Percentiles rank a stretch among this genome's conserved stretches.
These are phyloP conservation scores for Alloscopus bannaensis DNA, from an alignment of 2,888 invertebrate species.

Conservation along the genomic window DNA sequence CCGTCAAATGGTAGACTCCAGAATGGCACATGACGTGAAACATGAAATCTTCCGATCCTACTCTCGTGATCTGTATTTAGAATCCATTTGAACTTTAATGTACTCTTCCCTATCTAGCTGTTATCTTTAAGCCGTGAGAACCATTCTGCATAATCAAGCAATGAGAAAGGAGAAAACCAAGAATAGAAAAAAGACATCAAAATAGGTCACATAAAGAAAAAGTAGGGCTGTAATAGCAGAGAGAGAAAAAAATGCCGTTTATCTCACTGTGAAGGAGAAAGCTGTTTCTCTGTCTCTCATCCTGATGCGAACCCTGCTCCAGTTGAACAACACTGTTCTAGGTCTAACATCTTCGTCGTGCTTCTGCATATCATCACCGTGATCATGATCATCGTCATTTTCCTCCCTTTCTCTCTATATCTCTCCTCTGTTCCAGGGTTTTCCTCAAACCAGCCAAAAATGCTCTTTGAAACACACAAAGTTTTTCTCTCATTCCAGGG, in stretches of 20 bases:
- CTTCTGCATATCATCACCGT: constrained; percentile 51
- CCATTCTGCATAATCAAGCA: constrained; percentile 22
- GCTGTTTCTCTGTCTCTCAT: neutral
- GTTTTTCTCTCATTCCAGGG: no score
- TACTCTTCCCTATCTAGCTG: constrained; percentile 25
- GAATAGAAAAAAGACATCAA: constrained; percentile 51
- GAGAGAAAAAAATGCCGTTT: constrained; percentile 20
- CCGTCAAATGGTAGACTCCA: no score
- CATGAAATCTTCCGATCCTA: no score
- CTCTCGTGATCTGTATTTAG: constrained; percentile 13
- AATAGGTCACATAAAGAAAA: constrained; percentile 50
- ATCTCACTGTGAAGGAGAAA: constrained; percentile 14
- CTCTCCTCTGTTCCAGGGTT: no score
- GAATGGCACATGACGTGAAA: no score
- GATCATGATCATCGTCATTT: constrained; percentile 39
- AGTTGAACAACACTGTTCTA: constrained; percentile 29
- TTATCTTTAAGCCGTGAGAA: neutral
- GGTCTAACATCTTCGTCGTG: constrained; percentile 45
- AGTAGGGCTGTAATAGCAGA: constrained; percentile 28
- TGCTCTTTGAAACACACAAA: no score
- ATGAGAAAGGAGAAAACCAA: constrained; percentile 45
- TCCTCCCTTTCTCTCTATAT: neutral
- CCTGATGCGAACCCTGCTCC: constrained; percentile 31
- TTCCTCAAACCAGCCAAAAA: no score
- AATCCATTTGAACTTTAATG: constrained; percentile 33